Conservation (phyloP, 2,888 invertebrate genomes). For the Trachelus iudaicus region DNA sequence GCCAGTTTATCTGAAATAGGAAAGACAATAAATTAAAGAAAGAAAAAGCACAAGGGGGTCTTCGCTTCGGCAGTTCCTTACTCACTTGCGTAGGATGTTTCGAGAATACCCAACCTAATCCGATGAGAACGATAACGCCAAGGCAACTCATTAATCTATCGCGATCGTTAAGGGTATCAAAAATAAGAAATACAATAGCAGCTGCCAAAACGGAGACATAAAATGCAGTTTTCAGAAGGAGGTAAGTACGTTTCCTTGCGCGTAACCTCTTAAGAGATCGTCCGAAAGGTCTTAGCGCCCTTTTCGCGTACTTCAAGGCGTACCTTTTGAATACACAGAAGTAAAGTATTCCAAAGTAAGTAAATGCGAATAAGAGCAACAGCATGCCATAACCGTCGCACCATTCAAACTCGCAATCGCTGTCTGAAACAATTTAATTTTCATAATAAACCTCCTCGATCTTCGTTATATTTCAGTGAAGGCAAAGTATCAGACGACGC, state of each 20-base stretch:
- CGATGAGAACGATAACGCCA: slow-evolving; percentile 74
- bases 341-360: slow-evolving; percentile 75
- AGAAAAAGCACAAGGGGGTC: neutral
- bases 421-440: slow-evolving; percentile 28
- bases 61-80: slow-evolving; percentile 6
- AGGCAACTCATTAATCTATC: slow-evolving; percentile 76
- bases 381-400: slow-evolving; percentile 82
- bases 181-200: slow-evolving; percentile 71
- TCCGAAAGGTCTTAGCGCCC: slow-evolving; percentile 27
- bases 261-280: neutral
- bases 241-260: neutral
- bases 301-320: slow-evolving; percentile 63
- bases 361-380: slow-evolving; percentile 71
- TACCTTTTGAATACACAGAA: slow-evolving; percentile 71
- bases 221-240: slow-evolving; percentile 39
- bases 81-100: slow-evolving; percentile 69
- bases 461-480: neutral
- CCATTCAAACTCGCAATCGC: slow-evolving; percentile 42
- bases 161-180: slow-evolving; percentile 71
- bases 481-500: neutral
- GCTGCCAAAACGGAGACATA: slow-evolving; percentile 66
- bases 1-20: slow-evolving; percentile 75
- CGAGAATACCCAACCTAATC: slow-evolving; percentile 74
- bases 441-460: neutral
- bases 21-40: neutral